These are phyloP conservation scores for Bugula neritina DNA, from an alignment of 2,888 invertebrate genomes.

Conservation along the genomic window DNA sequence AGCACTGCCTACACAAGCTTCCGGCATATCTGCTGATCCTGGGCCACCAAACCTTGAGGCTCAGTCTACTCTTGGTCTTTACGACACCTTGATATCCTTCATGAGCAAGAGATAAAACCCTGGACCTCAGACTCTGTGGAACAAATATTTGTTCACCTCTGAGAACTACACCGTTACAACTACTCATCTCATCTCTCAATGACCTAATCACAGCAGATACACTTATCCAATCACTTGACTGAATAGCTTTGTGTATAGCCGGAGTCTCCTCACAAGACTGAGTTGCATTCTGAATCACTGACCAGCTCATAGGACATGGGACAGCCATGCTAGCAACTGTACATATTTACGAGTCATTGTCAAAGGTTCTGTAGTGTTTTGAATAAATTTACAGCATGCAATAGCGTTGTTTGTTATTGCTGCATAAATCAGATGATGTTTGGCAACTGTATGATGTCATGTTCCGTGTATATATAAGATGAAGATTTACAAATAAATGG, in stretches of 20 bases:
- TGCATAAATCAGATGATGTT: too few relatives aligned
- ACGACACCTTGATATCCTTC: neutral
- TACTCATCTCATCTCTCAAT: neutral
- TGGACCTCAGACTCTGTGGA: neutral
- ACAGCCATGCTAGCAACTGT: neutral
- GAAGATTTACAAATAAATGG: too few relatives aligned
- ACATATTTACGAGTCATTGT: neutral
- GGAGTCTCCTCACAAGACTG: too few relatives aligned
- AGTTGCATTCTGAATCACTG: neutral
- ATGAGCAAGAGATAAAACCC: neutral
- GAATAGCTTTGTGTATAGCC: neutral
- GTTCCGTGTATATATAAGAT: too few relatives aligned
- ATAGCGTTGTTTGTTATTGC: too few relatives aligned
- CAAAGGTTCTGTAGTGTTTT: too few relatives aligned
- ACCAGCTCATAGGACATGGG: neutral
- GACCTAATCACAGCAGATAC: neutral
- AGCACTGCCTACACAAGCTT: neutral
- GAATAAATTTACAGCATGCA: too few relatives aligned
- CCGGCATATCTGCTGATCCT: neutral
- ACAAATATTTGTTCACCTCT: neutral
- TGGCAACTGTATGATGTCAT: too few relatives aligned
- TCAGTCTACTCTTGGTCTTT: neutral
- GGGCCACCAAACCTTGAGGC: slow-evolving; percentile 1
- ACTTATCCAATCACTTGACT: neutral
- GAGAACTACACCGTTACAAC: neutral